Percentiles rank a stretch among this genome's conserved stretches.
Conservation (phyloP, 2,797 vertebrate species). For the Acomys russatus region DNA sequence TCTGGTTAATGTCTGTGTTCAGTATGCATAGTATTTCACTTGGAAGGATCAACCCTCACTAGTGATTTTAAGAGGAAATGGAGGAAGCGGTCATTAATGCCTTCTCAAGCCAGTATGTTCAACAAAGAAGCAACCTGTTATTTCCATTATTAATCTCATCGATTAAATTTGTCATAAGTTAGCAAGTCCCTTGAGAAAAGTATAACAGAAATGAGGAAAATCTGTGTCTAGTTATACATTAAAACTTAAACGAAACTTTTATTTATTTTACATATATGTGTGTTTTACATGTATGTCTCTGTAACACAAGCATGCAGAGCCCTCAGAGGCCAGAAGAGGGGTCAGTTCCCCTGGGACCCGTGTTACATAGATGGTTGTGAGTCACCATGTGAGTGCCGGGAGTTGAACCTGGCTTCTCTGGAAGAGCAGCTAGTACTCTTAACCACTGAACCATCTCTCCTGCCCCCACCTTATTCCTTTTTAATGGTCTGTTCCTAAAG, state of each 20-base stretch:
- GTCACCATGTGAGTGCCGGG: not conserved
- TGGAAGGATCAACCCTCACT: not conserved
- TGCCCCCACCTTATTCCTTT: not conserved
- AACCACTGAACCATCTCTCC: not conserved
- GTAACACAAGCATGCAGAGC: not conserved
- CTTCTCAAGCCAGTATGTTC: not conserved
- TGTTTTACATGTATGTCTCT: not conserved
- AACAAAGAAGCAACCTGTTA: conserved; percentile 3
- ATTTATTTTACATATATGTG: not conserved
- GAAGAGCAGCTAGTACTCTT: not conserved
- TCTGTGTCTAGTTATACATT: not conserved
- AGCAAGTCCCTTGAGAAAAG: not conserved
- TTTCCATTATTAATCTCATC: not conserved
- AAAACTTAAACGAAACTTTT: not conserved
- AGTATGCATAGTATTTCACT: not conserved
- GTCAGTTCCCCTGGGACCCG: not conserved
- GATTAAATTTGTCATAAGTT: not conserved
- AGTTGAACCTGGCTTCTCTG: not conserved
- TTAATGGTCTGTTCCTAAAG: not conserved
- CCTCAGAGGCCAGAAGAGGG: not conserved
- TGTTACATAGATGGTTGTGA: not conserved
- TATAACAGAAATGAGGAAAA: not conserved
- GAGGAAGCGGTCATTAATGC: not conserved
- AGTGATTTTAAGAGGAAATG: not conserved
- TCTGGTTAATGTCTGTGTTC: not conserved